Conservation (phyloP, 2,797 vertebrate genomes). For the Melanotaenia parkinsoni region DNA sequence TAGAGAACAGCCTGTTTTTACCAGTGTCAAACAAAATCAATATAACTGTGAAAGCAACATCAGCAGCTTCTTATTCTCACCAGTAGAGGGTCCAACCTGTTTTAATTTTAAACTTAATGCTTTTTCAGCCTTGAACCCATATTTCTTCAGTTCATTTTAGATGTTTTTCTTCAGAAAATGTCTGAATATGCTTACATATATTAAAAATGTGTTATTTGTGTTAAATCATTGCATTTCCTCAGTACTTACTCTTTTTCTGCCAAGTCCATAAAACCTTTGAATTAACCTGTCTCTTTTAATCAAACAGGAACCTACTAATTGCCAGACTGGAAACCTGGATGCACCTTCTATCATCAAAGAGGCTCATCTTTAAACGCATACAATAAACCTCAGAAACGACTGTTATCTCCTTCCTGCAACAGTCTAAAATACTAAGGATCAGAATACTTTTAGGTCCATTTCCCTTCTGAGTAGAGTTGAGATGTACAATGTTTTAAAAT, state of each 20-base stretch:
- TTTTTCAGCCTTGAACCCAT: neutral
- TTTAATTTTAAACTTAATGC: neutral
- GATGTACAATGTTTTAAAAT: slow-evolving; percentile 29
- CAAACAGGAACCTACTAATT: slow-evolving; percentile 56
- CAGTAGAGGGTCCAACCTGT: too few species aligned
- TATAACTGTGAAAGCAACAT: too few species aligned
- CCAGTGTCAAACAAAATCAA: too few species aligned
- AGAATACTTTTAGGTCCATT: slow-evolving; percentile 22
- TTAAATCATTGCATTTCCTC: too few species aligned
- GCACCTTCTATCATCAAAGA: slow-evolving; percentile 49
- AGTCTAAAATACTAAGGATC: slow-evolving; percentile 5
- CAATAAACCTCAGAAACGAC: slow-evolving; percentile 1
- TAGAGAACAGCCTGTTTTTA: neutral
- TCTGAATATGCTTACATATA: neutral
- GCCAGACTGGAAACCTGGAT: slow-evolving; percentile 22
- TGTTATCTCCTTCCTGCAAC: slow-evolving; percentile 9
- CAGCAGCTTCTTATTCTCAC: too few species aligned
- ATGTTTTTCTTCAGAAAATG: neutral
- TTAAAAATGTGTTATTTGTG: neutral
- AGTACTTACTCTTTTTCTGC: too few species aligned
- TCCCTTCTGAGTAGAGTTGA: slow-evolving; percentile 27
- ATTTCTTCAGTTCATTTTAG: neutral
- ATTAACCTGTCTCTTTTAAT: slow-evolving; percentile 50
- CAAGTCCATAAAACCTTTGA: neutral
- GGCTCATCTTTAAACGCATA: slow-evolving; percentile 58